Evolutionary conservation across 2,888 invertebrate species (phyloP), one percentile per base, ranked within the genome.

Genomic region (Atethmia centrago): DNA sequence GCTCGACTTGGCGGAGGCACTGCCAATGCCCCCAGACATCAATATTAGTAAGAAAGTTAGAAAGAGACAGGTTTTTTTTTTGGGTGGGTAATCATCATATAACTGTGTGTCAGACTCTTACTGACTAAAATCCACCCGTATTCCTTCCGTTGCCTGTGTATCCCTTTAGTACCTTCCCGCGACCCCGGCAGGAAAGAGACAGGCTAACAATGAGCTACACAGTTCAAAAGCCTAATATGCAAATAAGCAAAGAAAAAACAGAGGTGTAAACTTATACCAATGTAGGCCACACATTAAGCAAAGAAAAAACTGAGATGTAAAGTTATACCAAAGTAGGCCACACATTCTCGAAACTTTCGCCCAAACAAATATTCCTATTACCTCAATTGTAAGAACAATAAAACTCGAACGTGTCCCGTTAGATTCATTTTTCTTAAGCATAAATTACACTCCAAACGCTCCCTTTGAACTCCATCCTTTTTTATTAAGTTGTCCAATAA

Each of bases 401-500:
- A 93, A 93, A 93, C 79, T 89, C 78, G 91, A 86, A 93, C 93
- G 93, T 93, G 93, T 90, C 86, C 82, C 85, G 81, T 86, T 84
- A 88, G 87, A 87, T 90, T 91, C 90, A 90, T 90, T 92, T 92
- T 90, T 90, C 87, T 85, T 85, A 81, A 85, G 88, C 90, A 93
- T 93, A 93, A 92, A 93, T 92, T 93, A 91, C 90, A 86, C 82
- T 82, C 75, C 70, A 83, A 87, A 90, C 79, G 87, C 85, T 88
- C 84, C 86, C 86, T 88, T 88, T 89, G 88, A 90, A 89, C 88
- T 89, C 78, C 80, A 85, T 87, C 88, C 88, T 85, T 86, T 89
- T 88, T 89, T 82, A 92, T 92, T 91, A 91, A 90, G 87, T 90
- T 91, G 87, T 87, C 88, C 87, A 79, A 85, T 85, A 86, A 87